A percentile compares a stretch with the other conserved stretches of the same genome.
phyloP scores from a whole-genome alignment of 2,888 invertebrate genomes.

The Flexamia atlantica region DNA sequence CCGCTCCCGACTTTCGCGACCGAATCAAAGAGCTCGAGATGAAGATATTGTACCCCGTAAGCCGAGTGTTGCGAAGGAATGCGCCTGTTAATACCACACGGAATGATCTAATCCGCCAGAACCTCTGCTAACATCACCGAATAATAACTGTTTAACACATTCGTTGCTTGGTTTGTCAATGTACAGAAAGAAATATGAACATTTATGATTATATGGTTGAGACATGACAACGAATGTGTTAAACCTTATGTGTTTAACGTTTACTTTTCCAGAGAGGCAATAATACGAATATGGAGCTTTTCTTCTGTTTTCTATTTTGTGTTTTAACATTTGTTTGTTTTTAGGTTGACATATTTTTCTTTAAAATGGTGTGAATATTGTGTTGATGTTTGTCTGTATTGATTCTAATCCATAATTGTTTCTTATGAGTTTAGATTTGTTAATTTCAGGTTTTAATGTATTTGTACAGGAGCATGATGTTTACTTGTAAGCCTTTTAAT shows the following conservation, averaged over 20 bases:
- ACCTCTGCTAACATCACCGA: slow-evolving; percentile 13
- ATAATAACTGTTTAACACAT: slow-evolving; percentile 11
- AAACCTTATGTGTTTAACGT: too few relatives aligned
- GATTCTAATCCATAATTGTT: too few relatives aligned
- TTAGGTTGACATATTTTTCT: not conserved
- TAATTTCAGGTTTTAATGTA: too few relatives aligned
- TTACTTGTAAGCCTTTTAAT: too few relatives aligned
- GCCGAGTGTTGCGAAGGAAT: slow-evolving; percentile 71
- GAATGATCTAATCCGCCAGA: slow-evolving; percentile 17
- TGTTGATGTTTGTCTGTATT: slow-evolving; percentile 9
- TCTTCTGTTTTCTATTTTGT: slow-evolving; percentile 34
- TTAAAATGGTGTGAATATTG: not conserved
- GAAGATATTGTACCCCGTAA: slow-evolving; percentile 86
- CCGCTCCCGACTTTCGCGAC: slow-evolving; percentile 90
- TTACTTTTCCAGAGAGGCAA: too few relatives aligned
- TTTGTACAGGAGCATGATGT: too few relatives aligned
- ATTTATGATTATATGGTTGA: too few relatives aligned
- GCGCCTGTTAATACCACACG: slow-evolving; percentile 19
- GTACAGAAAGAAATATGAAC: too few relatives aligned
- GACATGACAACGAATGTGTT: too few relatives aligned
- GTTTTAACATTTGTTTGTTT: not conserved
- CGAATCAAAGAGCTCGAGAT: slow-evolving; percentile 89
- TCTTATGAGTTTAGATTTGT: too few relatives aligned
- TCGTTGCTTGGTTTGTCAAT: not conserved
- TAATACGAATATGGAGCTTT: too few relatives aligned